These are phyloP conservation scores for Columba livia DNA, from an alignment of 2,113 vertebrate species.

Conservation along the genomic window DNA sequence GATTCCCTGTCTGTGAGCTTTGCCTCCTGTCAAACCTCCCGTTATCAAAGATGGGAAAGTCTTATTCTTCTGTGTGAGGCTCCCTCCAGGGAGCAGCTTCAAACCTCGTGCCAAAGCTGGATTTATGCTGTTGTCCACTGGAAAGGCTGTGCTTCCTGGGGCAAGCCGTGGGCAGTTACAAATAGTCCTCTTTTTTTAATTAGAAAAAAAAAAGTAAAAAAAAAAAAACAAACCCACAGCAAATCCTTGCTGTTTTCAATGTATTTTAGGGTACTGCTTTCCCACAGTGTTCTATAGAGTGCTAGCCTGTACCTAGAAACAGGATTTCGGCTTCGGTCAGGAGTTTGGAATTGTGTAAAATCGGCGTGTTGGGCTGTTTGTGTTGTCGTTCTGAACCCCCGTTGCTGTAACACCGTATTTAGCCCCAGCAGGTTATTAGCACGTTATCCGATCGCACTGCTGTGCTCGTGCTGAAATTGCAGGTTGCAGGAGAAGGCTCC, in stretches of 20 bases:
- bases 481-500: background rate
- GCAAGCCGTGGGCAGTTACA: background rate
- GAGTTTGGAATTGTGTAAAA: background rate
- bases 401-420: rapidly evolving
- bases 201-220: background rate
- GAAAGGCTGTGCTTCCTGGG: background rate
- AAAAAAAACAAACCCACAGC: too few relatives aligned
- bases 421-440: background rate
- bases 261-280: background rate
- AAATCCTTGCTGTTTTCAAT: background rate
- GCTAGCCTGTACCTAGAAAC: background rate
- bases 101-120: background rate
- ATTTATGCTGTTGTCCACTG: background rate
- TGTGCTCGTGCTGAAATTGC: background rate
- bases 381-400: background rate
- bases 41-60: too few relatives aligned
- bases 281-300: background rate
- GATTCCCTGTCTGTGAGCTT: background rate
- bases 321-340: background rate
- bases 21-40: background rate
- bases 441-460: background rate
- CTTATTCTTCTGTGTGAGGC: background rate
- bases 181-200: background rate
- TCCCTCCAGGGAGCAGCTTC: background rate
- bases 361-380: background rate